Percentiles rank a stretch among this genome's conserved stretches.
phyloP scores from a whole-genome alignment of 2,113 vertebrate species.

The Taxidea taxus region DNA sequence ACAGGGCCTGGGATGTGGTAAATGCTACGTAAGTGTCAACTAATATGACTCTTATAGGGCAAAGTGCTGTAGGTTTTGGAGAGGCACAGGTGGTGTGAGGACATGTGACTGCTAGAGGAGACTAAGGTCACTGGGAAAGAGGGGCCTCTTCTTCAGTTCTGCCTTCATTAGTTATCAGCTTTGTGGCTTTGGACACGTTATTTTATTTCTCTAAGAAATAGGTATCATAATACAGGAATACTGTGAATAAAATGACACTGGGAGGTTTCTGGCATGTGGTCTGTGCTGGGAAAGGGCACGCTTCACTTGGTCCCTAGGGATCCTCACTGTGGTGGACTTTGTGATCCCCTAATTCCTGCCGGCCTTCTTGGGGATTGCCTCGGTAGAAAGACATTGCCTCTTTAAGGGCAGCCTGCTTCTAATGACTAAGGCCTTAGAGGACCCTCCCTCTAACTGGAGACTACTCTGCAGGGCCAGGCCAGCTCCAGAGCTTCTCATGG shows the following conservation, averaged over 20 bases:
- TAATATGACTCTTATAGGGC: neutral
- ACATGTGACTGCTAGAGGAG: neutral
- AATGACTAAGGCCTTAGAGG: neutral
- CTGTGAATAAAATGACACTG: neutral
- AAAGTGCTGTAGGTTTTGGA: neutral
- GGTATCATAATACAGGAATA: neutral
- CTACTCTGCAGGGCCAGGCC: neutral
- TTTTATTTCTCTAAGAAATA: neutral
- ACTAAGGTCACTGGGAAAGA: neutral
- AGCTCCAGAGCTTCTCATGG: neutral
- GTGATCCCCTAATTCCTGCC: neutral
- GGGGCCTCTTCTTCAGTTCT: neutral
- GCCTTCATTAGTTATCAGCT: neutral
- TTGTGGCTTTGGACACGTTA: neutral
- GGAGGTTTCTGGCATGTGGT: neutral
- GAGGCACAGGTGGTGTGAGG: neutral
- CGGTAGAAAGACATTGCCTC: neutral
- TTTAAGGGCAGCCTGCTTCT: neutral
- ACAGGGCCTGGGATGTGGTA: neutral
- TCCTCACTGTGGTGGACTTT: neutral
- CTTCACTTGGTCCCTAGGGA: fast-evolving
- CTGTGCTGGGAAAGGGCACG: neutral
- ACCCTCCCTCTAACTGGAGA: neutral
- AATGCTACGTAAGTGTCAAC: neutral
- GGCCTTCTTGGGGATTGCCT: neutral